phyloP scores from a whole-genome alignment of 2,797 vertebrate genomes.

The Poecilia gillii region DNA sequence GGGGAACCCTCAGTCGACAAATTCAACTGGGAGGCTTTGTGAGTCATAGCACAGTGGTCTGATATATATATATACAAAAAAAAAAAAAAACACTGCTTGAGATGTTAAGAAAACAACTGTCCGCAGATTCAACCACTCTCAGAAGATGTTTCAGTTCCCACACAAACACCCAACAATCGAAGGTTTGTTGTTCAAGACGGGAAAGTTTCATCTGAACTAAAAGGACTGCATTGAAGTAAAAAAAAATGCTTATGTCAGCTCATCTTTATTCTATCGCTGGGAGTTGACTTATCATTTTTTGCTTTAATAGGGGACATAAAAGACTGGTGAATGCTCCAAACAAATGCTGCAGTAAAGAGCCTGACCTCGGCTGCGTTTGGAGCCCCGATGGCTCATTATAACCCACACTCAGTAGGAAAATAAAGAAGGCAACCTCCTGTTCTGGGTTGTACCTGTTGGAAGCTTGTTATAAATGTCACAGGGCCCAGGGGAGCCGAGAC shows the following conservation, averaged over 20 bases:
- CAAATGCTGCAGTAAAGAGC: constrained; percentile 10
- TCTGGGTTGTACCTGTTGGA: constrained; percentile 38
- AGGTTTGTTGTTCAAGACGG: constrained; percentile 20
- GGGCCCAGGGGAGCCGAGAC: constrained; percentile 24
- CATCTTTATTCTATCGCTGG: background rate
- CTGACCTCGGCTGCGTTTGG: constrained; percentile 5
- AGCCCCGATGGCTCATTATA: constrained; percentile 28
- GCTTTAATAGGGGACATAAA: background rate
- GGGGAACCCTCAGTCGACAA: constrained; percentile 34
- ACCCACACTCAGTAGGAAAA: constrained; percentile 29
- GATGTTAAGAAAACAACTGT: constrained; percentile 53
- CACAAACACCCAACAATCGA: constrained; percentile 2
- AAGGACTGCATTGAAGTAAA: constrained; percentile 20
- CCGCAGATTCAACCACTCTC: constrained; percentile 22
- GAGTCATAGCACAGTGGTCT: constrained; percentile 36
- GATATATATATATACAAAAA: background rate
- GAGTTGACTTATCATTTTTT: background rate
- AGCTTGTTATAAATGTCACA: constrained; percentile 36
- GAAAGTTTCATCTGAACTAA: background rate
- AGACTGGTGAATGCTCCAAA: background rate
- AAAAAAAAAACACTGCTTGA: constrained; percentile 27
- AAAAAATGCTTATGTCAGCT: constrained; percentile 24
- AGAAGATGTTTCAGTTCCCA: constrained; percentile 26
- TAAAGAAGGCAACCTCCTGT: constrained; percentile 24
- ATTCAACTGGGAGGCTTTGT: constrained; percentile 36